These are phyloP conservation scores for Cossypha niveicapilla DNA, from an alignment of 2,797 vertebrate genomes.

Conservation along the genomic window DNA sequence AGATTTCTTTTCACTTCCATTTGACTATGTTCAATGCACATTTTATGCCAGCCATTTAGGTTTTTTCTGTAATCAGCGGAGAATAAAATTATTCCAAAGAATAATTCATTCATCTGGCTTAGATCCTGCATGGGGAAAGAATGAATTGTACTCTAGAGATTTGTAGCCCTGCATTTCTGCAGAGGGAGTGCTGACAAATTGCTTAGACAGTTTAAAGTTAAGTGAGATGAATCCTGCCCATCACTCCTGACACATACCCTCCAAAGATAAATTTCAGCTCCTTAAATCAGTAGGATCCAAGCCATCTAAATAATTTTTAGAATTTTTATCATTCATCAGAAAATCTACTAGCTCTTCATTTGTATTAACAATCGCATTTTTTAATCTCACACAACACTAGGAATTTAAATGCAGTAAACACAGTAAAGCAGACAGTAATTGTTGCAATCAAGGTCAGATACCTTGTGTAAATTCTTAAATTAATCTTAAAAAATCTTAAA, in stretches of 20 bases:
- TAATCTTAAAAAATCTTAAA: too few relatives aligned
- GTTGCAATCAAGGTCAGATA: not conserved
- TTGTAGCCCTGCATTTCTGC: conserved; percentile 12
- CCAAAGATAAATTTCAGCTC: not conserved
- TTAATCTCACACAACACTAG: not conserved
- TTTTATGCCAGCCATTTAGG: not conserved
- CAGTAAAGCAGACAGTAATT: not conserved
- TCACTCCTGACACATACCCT: conserved; percentile 25
- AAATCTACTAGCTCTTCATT: not conserved
- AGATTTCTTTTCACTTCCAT: not conserved
- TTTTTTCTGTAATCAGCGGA: not conserved
- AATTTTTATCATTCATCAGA: conserved; percentile 16
- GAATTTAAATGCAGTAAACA: conserved; percentile 20
- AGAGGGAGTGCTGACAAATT: conserved; percentile 33
- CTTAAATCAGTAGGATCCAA: conserved; percentile 32
- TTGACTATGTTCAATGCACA: not conserved
- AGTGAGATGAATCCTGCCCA: conserved; percentile 50
- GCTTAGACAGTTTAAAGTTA: conserved; percentile 57
- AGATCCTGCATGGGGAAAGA: conserved; percentile 8
- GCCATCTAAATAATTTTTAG: conserved; percentile 13
- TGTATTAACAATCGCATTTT: not conserved
- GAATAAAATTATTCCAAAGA: conserved; percentile 26
- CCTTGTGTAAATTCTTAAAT: not conserved
- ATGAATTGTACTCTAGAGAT: conserved; percentile 16
- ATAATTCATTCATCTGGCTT: conserved; percentile 48